Evolutionary conservation across 2,888 invertebrate species (phyloP), one percentile per base, ranked within the genome.

Genomic region (Sarcophaga carnaria): DNA sequence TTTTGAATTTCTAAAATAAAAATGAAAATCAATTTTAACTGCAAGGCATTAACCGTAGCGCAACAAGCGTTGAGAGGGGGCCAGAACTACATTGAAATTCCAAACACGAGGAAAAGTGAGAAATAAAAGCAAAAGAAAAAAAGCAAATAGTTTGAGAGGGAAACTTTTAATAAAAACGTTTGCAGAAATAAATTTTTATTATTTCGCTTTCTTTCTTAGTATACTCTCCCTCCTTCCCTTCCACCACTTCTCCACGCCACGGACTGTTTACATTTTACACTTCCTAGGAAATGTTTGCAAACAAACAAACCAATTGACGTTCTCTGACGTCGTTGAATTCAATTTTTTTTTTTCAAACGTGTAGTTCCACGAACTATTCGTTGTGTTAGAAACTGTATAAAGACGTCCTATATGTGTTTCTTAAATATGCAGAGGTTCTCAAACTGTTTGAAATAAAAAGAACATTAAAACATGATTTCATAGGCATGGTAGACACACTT

Each of bases 1-100:
- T 80, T 83, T 80, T 60, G 45, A 72, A 77, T 76, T 85, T 80
- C 27, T 45, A 70, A 76, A 76, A 80, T 27, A 80, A 80, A 80
- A 54, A 47, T n/a, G 59, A 25, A 25, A 54, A 20, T 54, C 14
- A 54, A 54, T 54, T 54, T 54, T 17, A 54, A 54, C 37, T 22
- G 22, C 22, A 22, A 22, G 22, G 22, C 22, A 22, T 22, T 22
- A 17, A 54, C 54, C 12, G 14, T 54, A 54, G 3, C 12, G 54
- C 14, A 54, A 14, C 54, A 54, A 12, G 54, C 5, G 1, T 1
- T 4, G 14, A 3, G 4, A 54, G 17, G 17, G 54, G 49, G 49
- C 5, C 54, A 54, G 17, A 54, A 5, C 54, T 17, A 10, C 54
- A 54, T 54, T 14, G 17, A 80, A 59, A 79, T 69, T 14, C 20